Conservation (phyloP, 2,113 vertebrate species). For the Cyprinodon variegatus region DNA sequence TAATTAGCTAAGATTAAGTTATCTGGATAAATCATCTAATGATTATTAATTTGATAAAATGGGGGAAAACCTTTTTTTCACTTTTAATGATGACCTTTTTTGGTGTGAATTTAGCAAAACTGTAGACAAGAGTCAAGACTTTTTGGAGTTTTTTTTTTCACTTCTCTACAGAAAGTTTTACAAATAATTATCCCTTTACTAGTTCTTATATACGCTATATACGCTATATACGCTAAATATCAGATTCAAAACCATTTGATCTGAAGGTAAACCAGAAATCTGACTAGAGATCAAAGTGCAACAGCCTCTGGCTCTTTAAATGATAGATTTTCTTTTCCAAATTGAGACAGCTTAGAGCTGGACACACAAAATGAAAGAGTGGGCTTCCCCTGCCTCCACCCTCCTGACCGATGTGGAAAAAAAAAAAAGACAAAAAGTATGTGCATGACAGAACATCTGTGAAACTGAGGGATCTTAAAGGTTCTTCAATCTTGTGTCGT, state of each 20-base stretch:
- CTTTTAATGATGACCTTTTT: background rate
- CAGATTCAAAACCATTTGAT: background rate
- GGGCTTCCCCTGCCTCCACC: slow-evolving; percentile 3
- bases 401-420: slow-evolving; percentile 55
- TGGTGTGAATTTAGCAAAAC: background rate
- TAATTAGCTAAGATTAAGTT: background rate
- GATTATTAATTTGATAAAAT: background rate
- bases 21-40: background rate
- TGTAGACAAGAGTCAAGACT: background rate
- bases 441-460: slow-evolving; percentile 40
- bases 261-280: slow-evolving; percentile 1
- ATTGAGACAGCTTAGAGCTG: slow-evolving; percentile 44
- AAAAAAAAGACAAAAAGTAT: slow-evolving; percentile 63
- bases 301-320: background rate
- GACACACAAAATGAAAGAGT: slow-evolving; percentile 51
- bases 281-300: background rate
- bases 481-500: slow-evolving; percentile 52
- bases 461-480: slow-evolving; percentile 29
- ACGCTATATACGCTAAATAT: background rate
- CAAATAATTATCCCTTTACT: background rate
- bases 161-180: background rate
- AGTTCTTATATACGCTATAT: too few species aligned
- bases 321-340: background rate
- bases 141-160: background rate
- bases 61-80: too few species aligned